These are phyloP conservation scores for Xestia sexstrigata DNA, from an alignment of 2,888 invertebrate genomes.

Conservation along the genomic window DNA sequence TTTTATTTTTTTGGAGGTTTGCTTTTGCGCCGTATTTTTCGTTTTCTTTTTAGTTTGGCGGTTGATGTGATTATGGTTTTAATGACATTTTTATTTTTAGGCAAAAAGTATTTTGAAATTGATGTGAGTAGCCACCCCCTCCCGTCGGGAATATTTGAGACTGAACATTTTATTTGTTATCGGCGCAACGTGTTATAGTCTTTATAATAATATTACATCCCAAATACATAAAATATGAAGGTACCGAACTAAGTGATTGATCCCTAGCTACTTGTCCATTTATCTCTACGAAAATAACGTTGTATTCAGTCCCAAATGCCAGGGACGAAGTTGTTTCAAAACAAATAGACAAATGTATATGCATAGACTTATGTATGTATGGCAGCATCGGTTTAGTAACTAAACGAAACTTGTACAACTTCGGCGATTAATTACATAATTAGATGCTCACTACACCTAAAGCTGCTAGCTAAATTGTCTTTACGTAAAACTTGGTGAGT, in stretches of 20 bases:
- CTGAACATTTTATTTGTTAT: conserved; percentile 17
- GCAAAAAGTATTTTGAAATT: conserved; percentile 27
- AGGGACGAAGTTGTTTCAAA: neutral
- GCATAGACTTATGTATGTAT: conserved; percentile 1
- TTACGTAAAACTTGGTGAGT: conserved; percentile 40
- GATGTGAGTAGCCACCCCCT: conserved; percentile 5
- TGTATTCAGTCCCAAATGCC: neutral
- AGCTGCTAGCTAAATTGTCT: conserved; percentile 28
- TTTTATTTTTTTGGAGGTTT: conserved; percentile 38
- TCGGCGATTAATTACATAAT: conserved; percentile 22
- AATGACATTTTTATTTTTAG: conserved; percentile 57
- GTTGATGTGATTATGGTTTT: conserved; percentile 56
- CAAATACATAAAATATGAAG: conserved; percentile 58
- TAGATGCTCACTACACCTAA: conserved; percentile 20
- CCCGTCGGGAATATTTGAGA: neutral
- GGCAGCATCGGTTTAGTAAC: conserved; percentile 18
- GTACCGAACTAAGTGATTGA: conserved; percentile 53
- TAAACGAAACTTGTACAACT: conserved; percentile 22
- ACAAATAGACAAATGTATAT: neutral
- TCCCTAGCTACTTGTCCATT: conserved; percentile 29
- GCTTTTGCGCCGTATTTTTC: conserved; percentile 32
- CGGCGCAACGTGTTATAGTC: conserved; percentile 6
- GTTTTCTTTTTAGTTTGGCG: conserved; percentile 47
- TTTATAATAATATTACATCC: conserved; percentile 32
- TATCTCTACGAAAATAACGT: conserved; percentile 42